A percentile compares a stretch with the other conserved stretches of the same genome.
Conservation (phyloP, 2,797 vertebrate genomes). For the Gymnoscopelus microlampas region DNA sequence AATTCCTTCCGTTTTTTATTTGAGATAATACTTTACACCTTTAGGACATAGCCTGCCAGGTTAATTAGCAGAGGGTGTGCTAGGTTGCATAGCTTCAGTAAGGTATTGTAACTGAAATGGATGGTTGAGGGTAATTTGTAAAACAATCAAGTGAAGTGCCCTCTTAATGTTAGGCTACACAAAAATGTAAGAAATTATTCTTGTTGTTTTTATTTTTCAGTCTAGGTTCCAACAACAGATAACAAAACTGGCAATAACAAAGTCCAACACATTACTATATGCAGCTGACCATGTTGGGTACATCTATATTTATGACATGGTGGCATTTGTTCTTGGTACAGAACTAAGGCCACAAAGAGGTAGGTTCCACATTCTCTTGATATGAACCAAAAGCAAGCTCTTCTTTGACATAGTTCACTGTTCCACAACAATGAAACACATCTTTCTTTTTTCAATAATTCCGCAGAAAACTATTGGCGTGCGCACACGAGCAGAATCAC, state of each 20-base stretch:
- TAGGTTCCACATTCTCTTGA: constrained; percentile 17
- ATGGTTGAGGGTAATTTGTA: too few species aligned
- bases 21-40: too few species aligned
- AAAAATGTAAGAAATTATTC: not conserved
- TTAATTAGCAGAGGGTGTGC: too few species aligned
- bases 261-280: constrained; percentile 51
- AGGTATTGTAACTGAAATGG: too few species aligned
- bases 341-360: constrained; percentile 59
- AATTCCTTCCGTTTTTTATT: too few species aligned
- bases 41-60: too few species aligned
- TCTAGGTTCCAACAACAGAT: constrained; percentile 73
- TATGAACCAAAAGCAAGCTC: constrained; percentile 3
- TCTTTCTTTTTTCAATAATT: constrained; percentile 26
- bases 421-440: not conserved
- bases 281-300: constrained; percentile 73
- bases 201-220: constrained; percentile 44
- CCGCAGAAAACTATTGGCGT: constrained; percentile 73
- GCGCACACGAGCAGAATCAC: constrained; percentile 75
- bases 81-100: too few species aligned
- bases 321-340: constrained; percentile 57
- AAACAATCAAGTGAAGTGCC: too few species aligned
- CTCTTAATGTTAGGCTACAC: not conserved
- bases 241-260: constrained; percentile 68
- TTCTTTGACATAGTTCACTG: not conserved
- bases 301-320: constrained; percentile 65